Conservation (phyloP, 2,888 invertebrate species). For the Parnassius mnemosyne region DNA sequence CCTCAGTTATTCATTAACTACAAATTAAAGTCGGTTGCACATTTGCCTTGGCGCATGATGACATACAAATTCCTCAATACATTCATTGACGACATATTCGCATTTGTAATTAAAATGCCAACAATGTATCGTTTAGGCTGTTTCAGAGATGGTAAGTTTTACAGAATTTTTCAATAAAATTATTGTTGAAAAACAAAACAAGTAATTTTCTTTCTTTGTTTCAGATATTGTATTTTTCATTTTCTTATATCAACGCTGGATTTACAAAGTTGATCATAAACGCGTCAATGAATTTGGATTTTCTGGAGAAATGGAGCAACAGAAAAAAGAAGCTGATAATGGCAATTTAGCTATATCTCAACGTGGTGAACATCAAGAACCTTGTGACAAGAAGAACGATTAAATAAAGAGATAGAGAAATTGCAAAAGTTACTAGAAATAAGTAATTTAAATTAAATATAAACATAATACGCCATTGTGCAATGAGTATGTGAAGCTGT, state of each 20-base stretch:
- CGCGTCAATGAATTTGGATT: slow-evolving; percentile 99
- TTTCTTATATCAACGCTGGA: slow-evolving; percentile 99
- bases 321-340: slow-evolving; percentile 61
- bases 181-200: slow-evolving; percentile 4
- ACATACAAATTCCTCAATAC: slow-evolving; percentile 99
- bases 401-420: slow-evolving; percentile 39
- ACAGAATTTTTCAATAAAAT: neutral
- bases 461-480: slow-evolving; percentile 2
- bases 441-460: slow-evolving; percentile 19
- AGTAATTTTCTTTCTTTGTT: slow-evolving; percentile 43
- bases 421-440: slow-evolving; percentile 19
- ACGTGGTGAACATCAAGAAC: slow-evolving; percentile 46
- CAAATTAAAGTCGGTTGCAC: slow-evolving; percentile 99
- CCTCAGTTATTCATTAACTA: slow-evolving; percentile 99
- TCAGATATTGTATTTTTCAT: slow-evolving; percentile 98
- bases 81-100: slow-evolving; percentile 99
- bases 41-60: slow-evolving; percentile 99
- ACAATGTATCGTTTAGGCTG: slow-evolving; percentile 98
- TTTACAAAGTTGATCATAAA: slow-evolving; percentile 97
- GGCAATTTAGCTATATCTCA: slow-evolving; percentile 60
- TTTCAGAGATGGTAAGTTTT: slow-evolving; percentile 92
- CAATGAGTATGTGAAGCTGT: neutral
- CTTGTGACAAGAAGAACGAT: slow-evolving; percentile 71
- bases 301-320: slow-evolving; percentile 92
- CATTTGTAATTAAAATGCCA: slow-evolving; percentile 99